Evolutionary conservation across 2,888 invertebrate genomes (phyloP).

Genomic region (Chrysina gloriosa): DNA sequence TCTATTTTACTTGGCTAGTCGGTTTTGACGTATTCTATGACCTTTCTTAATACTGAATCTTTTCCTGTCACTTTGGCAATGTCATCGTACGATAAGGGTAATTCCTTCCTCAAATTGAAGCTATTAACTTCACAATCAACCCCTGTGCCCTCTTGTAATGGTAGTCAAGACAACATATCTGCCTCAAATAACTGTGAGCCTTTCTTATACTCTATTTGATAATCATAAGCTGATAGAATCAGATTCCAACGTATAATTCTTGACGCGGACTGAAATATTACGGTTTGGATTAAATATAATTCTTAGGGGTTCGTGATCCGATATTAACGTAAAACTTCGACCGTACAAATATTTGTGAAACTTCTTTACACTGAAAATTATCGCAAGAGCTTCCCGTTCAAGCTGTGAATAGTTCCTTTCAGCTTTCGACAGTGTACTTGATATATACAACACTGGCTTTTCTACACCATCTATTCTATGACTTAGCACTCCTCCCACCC

Average conservation of each 20-base stretch:
- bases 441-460: constrained; percentile 54
- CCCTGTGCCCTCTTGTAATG: background rate
- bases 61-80: constrained; percentile 17
- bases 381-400: constrained; percentile 54
- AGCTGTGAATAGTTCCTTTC: constrained; percentile 58
- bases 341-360: constrained; percentile 59
- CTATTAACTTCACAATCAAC: background rate
- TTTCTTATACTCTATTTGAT: constrained; percentile 19
- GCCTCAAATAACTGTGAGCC: no score
- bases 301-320: constrained; percentile 45
- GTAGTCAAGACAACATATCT: background rate
- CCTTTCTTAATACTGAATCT: constrained; percentile 22
- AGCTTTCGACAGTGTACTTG: constrained; percentile 52
- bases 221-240: constrained; percentile 43
- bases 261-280: constrained; percentile 41
- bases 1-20: constrained; percentile 31
- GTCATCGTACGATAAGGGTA: constrained; percentile 17
- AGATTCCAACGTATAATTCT: constrained; percentile 43
- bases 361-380: constrained; percentile 55
- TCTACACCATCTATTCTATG: constrained; percentile 52
- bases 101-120: background rate
- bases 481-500: constrained; percentile 53
- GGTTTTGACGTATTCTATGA: constrained; percentile 27
- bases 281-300: constrained; percentile 44
- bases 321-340: constrained; percentile 50